phyloP scores from a whole-genome alignment of 2,888 invertebrate species.

The Harpalus rufipes region DNA sequence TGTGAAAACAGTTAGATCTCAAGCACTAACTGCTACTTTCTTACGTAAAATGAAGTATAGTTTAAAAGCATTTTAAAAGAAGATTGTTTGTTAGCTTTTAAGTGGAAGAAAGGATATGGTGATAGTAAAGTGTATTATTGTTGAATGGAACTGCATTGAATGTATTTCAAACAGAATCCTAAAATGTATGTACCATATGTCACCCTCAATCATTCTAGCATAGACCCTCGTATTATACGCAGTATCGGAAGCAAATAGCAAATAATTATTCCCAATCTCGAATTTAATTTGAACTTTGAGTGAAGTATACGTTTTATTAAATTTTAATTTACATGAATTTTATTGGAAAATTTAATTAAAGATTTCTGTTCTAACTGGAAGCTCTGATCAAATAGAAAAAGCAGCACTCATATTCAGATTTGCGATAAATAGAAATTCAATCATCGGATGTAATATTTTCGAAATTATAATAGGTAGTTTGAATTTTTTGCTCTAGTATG shows the following conservation, averaged over 20 bases:
- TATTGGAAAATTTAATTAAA: conserved; percentile 33
- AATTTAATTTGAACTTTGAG: conserved; percentile 25
- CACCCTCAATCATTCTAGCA: too few species aligned
- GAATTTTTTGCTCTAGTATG: background rate
- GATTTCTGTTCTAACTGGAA: conserved; percentile 17
- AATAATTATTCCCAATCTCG: conserved; percentile 15
- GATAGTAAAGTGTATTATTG: too few species aligned
- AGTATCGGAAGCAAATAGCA: background rate
- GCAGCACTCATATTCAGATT: background rate
- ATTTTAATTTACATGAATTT: conserved; percentile 33
- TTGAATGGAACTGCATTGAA: too few species aligned
- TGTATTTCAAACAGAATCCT: too few species aligned
- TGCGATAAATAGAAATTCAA: conserved; percentile 41
- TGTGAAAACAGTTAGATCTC: too few species aligned
- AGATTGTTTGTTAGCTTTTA: too few species aligned
- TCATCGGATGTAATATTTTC: background rate
- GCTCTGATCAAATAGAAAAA: conserved; percentile 19
- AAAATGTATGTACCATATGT: too few species aligned
- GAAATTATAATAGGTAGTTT: conserved; percentile 7
- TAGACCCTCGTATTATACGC: too few species aligned
- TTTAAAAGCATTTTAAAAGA: too few species aligned
- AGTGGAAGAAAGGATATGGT: too few species aligned
- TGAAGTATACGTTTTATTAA: background rate
- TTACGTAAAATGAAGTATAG: too few species aligned
- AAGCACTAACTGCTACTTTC: too few species aligned